Base-by-base conservation (phyloP, 2,113 vertebrate genomes). In the Sitta europaea region DNA sequence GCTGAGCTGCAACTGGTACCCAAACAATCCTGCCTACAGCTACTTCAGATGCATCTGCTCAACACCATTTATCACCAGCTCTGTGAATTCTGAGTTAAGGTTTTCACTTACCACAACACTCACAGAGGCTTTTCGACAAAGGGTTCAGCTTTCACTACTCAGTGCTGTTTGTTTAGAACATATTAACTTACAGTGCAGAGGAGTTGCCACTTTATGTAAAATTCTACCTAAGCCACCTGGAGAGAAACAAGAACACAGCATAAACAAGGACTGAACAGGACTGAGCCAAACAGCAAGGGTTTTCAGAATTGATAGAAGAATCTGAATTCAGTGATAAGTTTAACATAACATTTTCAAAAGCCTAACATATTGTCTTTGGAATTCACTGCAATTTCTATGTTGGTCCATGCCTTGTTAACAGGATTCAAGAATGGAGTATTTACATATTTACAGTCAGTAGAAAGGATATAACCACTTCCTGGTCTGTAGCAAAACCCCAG, bases 1-100 rank as follows among this genome's bases (percentile, higher is more conserved):
- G 95, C 68, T 88, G 72, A 94, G 88, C 18, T 78, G 71, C 74
- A 96, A 66, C 58, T 40, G 65, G 88, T 92, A 94, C 91, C 94
- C 86, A 93, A 93, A 83, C 82, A 93, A 27, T 74, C 83, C 94
- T 94, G 96, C 94, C 92, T 65, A 92, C 88, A 77, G 79, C 45
- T 85, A 38, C 33, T 68, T 92, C 86, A 83, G 82, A 84, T 42
- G 79, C 72, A 43, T 90, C 88, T 94, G 86, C 82, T 94, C 9
- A 0, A 42, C 35, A 54, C 62, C 24, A 12, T 24, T 58, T 76
- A 50, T 40, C 74, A 58, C 35, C 40, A 59, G 11, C 70, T 63
- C 43, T 1, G 1, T 45, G 59, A 86, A 27, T 91, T 73, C 82
- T 74, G 63, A 83, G n/a, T 28, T 58, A 20, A 66, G 51, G 29